phyloP scores from a whole-genome alignment of 1,140 invertebrate genomes.

The Euwallacea fornicatus region DNA sequence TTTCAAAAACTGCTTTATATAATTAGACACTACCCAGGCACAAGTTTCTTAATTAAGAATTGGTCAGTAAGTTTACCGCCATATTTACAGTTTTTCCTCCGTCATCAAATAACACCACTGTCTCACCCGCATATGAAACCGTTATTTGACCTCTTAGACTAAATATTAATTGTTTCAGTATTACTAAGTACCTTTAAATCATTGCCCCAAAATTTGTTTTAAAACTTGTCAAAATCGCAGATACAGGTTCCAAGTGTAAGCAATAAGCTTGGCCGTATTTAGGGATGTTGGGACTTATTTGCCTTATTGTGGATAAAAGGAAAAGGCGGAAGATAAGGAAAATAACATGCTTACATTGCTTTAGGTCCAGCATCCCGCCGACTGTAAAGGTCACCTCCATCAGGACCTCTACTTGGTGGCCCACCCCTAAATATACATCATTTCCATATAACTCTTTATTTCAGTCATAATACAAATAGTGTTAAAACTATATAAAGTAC shows the following conservation, averaged over 20 bases:
- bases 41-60: no score
- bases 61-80: no score
- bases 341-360: constrained; percentile 44
- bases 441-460: not conserved
- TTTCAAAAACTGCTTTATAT: no score
- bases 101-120: no score
- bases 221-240: not conserved
- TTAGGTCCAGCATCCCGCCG: constrained; percentile 47
- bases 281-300: not conserved
- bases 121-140: no score
- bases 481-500: no score
- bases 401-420: constrained; percentile 23
- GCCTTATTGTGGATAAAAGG: not conserved
- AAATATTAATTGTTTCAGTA: not conserved
- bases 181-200: not conserved
- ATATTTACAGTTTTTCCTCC: no score
- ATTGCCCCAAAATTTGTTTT: not conserved
- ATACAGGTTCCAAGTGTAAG: no score
- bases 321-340: constrained; percentile 1
- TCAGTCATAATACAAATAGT: not conserved
- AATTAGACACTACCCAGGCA: no score
- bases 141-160: not conserved
- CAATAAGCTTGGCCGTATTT: not conserved
- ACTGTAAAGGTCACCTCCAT: constrained; percentile 47
- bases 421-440: constrained; percentile 11